These are phyloP conservation scores for Echiichthys vipera DNA, from an alignment of 2,797 vertebrate genomes.

Conservation along the genomic window DNA sequence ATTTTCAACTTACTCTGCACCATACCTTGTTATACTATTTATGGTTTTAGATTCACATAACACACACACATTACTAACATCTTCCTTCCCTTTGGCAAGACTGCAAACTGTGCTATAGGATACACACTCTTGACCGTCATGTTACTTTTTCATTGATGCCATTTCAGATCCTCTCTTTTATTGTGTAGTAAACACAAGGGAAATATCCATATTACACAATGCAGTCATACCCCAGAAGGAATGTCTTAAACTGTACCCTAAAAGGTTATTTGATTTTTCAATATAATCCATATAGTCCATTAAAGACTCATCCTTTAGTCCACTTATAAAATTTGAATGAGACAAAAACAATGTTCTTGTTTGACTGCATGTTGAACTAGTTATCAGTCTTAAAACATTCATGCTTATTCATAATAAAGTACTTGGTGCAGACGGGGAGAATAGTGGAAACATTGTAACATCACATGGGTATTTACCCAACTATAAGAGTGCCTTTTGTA, in stretches of 20 bases:
- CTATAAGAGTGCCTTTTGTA: conserved; percentile 54
- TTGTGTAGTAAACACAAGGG: conserved; percentile 22
- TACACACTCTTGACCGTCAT: not conserved
- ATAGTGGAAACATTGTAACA: conserved; percentile 47
- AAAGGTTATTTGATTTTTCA: conserved; percentile 56
- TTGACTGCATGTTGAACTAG: conserved; percentile 61
- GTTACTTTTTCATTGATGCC: not conserved
- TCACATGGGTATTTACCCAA: conserved; percentile 53
- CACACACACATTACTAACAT: not conserved
- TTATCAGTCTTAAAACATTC: conserved; percentile 71
- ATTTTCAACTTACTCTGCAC: not conserved
- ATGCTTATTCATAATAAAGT: conserved; percentile 70
- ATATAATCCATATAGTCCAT: conserved; percentile 49
- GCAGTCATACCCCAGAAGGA: not conserved
- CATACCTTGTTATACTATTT: not conserved
- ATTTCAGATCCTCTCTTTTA: conserved; percentile 23
- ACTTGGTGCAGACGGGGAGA: conserved; percentile 26
- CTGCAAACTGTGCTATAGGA: not conserved
- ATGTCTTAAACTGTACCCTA: conserved; percentile 18
- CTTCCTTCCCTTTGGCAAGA: conserved; percentile 1
- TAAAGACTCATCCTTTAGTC: conserved; percentile 44
- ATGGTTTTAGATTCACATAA: not conserved
- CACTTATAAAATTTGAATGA: conserved; percentile 56
- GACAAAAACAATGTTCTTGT: conserved; percentile 61
- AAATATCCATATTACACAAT: not conserved